phyloP scores from a whole-genome alignment of 2,888 invertebrate genomes.

The Protonemura montana region DNA sequence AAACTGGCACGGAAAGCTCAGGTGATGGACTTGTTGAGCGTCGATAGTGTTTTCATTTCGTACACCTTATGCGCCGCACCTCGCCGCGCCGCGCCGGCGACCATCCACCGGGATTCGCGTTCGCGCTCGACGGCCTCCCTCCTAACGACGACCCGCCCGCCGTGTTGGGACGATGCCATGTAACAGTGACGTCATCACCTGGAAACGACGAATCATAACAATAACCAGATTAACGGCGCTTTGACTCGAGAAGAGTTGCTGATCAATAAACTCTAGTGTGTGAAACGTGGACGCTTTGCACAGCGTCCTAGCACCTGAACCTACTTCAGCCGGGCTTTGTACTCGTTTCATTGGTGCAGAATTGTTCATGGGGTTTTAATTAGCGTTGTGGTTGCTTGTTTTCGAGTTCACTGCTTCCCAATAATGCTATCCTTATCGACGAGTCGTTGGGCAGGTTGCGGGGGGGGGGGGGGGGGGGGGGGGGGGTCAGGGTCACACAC shows the following conservation, averaged over 20 bases:
- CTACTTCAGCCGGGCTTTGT: background rate
- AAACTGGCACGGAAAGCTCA: background rate
- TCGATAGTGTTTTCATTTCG: background rate
- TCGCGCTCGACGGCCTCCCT: background rate
- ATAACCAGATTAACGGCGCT: background rate
- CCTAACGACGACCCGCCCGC: background rate
- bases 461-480: background rate
- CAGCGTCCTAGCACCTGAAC: background rate
- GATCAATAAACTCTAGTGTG: background rate
- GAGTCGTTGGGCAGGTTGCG: background rate
- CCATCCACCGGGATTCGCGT: background rate
- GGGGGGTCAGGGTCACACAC: background rate
- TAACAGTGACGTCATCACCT: background rate
- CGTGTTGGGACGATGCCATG: background rate
- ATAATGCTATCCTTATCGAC: background rate
- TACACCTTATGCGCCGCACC: background rate
- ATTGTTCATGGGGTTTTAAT: background rate
- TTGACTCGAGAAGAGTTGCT: constrained; percentile 1
- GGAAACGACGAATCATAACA: background rate
- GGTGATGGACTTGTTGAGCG: background rate
- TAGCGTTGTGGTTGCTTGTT: background rate
- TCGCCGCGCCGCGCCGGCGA: no score
- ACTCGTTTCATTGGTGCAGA: background rate
- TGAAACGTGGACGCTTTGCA: background rate
- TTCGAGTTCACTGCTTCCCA: constrained; percentile 7